Base-by-base conservation (phyloP, 2,113 vertebrate species). In the Entomyzon cyanotis region DNA sequence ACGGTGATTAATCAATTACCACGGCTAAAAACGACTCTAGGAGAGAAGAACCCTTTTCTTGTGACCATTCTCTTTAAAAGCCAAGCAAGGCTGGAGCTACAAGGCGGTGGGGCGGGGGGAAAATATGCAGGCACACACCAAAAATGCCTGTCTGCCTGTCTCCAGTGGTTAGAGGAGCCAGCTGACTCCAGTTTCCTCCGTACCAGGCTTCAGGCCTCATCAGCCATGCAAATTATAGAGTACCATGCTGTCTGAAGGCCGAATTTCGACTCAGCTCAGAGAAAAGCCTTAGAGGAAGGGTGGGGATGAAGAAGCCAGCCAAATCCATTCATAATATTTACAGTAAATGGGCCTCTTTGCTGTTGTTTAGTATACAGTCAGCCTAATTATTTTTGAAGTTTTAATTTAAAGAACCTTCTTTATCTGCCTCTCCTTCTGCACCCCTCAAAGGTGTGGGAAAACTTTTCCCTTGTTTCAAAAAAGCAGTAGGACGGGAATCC, bases 201-300 rank as follows among this genome's bases (percentile, higher is more conserved):
- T 97, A 97, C 97, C 96, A 96, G 96, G 92, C 92, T 95, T 97
- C 41, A 70, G 94, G 90, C 82, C 95, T 98, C 97, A 97, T 98
- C 96, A 97, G 98, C 97, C 98, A 98, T 98, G 98, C 98, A 98
- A 98, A 98, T 98, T 98, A 98, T 88, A 98, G 98, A 97, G 94
- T 96, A 96, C 70, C 5, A 70, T 58, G 96, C 95, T 89, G 95
- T 98, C 96, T 95, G 96, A 97, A 97, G 98, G 97, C 95, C 93
- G 88, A 95, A 96, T 97, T 98, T 97, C 96, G 49, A 97, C 96
- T 96, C 88, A 77, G 95, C 96, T 91, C 95, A 89, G 74, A 95
- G 90, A 94, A 96, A 97, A 97, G 97, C 96, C 98, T 97, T 97
- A 93, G 96, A 97, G 98, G 98, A 97, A 98, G 98, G 98, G 98